These are phyloP conservation scores for Atrina japonica DNA, from an alignment of 2,888 invertebrate species.

Conservation along the genomic window DNA sequence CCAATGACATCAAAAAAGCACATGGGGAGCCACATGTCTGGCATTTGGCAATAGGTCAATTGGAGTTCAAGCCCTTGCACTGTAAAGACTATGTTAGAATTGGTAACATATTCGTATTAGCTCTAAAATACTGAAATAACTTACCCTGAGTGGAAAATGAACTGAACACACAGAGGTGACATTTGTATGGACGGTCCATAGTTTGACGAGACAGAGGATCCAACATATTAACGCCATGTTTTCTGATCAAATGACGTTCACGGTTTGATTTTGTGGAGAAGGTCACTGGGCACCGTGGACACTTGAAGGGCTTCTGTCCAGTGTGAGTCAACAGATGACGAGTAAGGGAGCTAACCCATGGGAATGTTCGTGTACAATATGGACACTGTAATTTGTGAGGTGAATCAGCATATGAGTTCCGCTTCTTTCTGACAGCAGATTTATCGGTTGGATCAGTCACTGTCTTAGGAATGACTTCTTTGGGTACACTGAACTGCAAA, in stretches of 20 bases:
- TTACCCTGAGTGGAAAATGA: conserved; percentile 87
- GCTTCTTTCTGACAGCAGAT: conserved; percentile 85
- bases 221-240: conserved; percentile 85
- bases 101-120: too few relatives aligned
- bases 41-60: too few relatives aligned
- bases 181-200: conserved; percentile 83
- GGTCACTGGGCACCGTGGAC: conserved; percentile 93
- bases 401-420: conserved; percentile 96
- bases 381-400: conserved; percentile 96
- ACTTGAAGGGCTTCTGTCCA: conserved; percentile 95
- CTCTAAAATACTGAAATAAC: conserved; percentile 33
- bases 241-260: conserved; percentile 94
- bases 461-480: conserved; percentile 16
- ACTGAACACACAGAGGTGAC: conserved; percentile 90
- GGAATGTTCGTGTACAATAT: conserved; percentile 94
- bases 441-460: conserved; percentile 19
- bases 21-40: too few relatives aligned
- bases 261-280: conserved; percentile 99
- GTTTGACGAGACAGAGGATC: conserved; percentile 84
- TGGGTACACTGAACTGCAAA: conserved; percentile 9
- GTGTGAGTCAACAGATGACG: conserved; percentile 97
- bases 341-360: conserved; percentile 97
- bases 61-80: too few relatives aligned
- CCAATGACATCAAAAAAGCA: too few relatives aligned
- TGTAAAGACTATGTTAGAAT: too few relatives aligned